These are phyloP conservation scores for Lacanobia wlatinum DNA, from an alignment of 2,888 invertebrate genomes.

Conservation along the genomic window DNA sequence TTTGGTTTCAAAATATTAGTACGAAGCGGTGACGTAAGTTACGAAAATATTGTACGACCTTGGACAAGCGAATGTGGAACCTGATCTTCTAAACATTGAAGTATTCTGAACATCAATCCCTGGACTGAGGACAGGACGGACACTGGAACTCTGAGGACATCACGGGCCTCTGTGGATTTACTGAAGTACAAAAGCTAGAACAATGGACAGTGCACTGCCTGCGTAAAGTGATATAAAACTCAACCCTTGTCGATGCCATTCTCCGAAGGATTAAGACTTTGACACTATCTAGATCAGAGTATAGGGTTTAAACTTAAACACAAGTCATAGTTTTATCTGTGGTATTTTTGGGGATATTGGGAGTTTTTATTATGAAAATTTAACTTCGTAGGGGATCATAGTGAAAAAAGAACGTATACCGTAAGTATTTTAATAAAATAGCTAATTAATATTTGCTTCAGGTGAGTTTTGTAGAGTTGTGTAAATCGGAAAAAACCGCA, in stretches of 20 bases:
- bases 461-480: slow-evolving; percentile 21
- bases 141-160: slow-evolving; percentile 34
- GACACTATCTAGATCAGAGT: background rate
- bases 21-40: background rate
- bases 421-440: slow-evolving; percentile 43
- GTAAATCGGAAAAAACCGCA: background rate
- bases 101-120: slow-evolving; percentile 17
- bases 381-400: background rate
- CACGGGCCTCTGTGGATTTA: slow-evolving; percentile 37
- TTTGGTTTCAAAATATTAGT: background rate
- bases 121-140: slow-evolving; percentile 21
- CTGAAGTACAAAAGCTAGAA: slow-evolving; percentile 13
- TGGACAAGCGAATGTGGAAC: slow-evolving; percentile 26
- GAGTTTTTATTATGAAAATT: background rate
- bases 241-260: background rate
- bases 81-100: slow-evolving; percentile 14
- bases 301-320: background rate
- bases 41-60: background rate
- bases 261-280: slow-evolving; percentile 1
- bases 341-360: slow-evolving; percentile 8
- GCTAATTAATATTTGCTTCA: slow-evolving; percentile 13
- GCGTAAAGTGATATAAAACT: slow-evolving; percentile 19
- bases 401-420: slow-evolving; percentile 6
- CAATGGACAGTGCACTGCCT: slow-evolving; percentile 7
- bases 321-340: background rate